Base-by-base conservation (phyloP, 2,888 invertebrate genomes). In the Ditylenchus weischeri region DNA sequence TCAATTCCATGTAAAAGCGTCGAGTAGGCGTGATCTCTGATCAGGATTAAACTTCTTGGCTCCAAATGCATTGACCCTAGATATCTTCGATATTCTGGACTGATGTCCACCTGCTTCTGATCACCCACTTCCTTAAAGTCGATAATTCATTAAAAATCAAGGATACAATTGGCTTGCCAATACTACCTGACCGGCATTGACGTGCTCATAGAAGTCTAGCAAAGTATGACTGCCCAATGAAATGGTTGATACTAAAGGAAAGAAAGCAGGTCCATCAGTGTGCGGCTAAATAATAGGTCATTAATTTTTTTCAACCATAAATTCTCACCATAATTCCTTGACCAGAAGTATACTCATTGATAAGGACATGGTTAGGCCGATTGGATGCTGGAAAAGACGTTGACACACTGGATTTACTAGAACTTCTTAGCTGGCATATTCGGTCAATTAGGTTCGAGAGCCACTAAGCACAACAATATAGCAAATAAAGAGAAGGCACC, bases 181-280 rank as follows among this genome's bases (percentile, higher is more conserved):
- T 38, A 63, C 50, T 62, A 76, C 76, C 65, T 74, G 61, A 43
- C 64, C 66, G 58, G 69, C 65, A 29, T 54, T 29, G 23, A 78
- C 63, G 4, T 75, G 75, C 10, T 71, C 62, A 72, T 89, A 88
- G 84, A 95, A 93, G 83, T 92, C 90, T 57, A 98, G 86, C n/a
- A 94, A 84, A 15, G 90, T 90, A 83, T 93, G 91, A 0, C 93
- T 91, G 0, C 93, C 93, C 76, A 93, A 89, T 60, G 90, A 91
- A 68, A 98, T 89, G 0, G 96, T 98, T 21, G 92, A 90, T 65
- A 98, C 91, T 18, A 90, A 90, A 0, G 95, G 94, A 84, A 89
- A 89, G 84, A 94, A 98, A 19, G 96, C 85, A 0, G 92, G 90
- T 0, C 98, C 98, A 86, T 98, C 98, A 35, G 90, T 89, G 86